Evolutionary conservation across 2,113 vertebrate species (phyloP).

Genomic region (Sterrhoptilus dennistouni): DNA sequence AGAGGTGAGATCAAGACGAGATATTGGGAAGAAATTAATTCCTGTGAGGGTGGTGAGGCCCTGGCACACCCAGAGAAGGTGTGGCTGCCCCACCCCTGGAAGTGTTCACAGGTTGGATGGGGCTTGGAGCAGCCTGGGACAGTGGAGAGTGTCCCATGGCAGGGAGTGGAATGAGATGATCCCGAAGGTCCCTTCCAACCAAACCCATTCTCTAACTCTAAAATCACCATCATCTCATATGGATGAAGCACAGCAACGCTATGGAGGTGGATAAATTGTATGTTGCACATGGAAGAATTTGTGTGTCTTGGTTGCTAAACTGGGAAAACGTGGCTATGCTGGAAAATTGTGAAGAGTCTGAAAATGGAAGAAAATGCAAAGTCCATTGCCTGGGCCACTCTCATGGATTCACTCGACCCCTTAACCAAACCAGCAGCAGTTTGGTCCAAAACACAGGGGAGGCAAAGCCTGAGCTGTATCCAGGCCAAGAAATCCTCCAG

Average conservation of each 20-base stretch:
- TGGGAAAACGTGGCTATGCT: background rate
- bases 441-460: background rate
- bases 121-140: fast-evolving
- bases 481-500: background rate
- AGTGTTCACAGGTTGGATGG: background rate
- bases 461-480: background rate
- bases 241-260: background rate
- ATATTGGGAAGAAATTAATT: background rate
- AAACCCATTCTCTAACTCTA: background rate
- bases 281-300: fast-evolving
- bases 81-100: background rate
- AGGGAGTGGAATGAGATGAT: background rate
- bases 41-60: background rate
- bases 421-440: background rate
- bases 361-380: background rate
- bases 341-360: background rate
- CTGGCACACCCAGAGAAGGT: background rate
- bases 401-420: fast-evolving
- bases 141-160: background rate
- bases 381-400: background rate
- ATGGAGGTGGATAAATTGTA: background rate
- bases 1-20: background rate
- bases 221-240: fast-evolving
- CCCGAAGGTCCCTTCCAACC: background rate
- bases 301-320: fast-evolving